phyloP scores from a whole-genome alignment of 2,797 vertebrate genomes.

The Acomys russatus region DNA sequence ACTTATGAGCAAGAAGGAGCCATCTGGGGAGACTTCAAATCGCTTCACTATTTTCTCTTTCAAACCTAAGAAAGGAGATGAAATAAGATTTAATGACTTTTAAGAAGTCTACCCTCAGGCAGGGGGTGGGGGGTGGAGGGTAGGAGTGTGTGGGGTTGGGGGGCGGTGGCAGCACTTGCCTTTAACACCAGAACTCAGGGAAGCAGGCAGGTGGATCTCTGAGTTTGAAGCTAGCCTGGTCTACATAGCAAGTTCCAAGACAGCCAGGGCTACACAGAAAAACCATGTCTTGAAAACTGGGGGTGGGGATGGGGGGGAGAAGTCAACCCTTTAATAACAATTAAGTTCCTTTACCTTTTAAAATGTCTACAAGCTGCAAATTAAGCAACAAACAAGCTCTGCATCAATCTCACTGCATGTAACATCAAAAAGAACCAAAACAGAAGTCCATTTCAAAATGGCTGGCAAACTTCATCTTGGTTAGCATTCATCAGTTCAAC shows the following conservation, averaged over 20 bases:
- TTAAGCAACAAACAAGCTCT: conserved; percentile 26
- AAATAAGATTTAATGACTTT: conserved; percentile 40
- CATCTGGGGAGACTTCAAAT: conserved; percentile 95
- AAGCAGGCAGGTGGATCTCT: no score
- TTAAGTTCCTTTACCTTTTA: background rate
- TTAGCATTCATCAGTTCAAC: conserved; percentile 23
- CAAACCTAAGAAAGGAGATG: conserved; percentile 89
- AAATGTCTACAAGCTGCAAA: background rate
- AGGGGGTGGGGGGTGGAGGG: no score
- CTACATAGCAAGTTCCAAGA: no score
- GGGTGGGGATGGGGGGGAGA: background rate
- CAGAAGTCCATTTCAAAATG: background rate
- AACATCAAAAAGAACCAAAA: background rate
- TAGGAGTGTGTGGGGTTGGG: no score
- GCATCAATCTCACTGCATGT: background rate
- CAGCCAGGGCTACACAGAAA: no score
- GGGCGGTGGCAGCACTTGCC: no score
- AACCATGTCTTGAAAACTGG: no score
- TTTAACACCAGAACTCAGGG: no score
- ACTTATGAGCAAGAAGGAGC: conserved; percentile 92
- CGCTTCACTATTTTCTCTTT: conserved; percentile 92
- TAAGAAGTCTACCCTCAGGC: background rate
- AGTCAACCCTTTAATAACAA: conserved; percentile 3
- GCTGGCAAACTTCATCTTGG: background rate
- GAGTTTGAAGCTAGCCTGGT: no score